phyloP scores from a whole-genome alignment of 2,113 vertebrate species.

The Grammomys surdaster region DNA sequence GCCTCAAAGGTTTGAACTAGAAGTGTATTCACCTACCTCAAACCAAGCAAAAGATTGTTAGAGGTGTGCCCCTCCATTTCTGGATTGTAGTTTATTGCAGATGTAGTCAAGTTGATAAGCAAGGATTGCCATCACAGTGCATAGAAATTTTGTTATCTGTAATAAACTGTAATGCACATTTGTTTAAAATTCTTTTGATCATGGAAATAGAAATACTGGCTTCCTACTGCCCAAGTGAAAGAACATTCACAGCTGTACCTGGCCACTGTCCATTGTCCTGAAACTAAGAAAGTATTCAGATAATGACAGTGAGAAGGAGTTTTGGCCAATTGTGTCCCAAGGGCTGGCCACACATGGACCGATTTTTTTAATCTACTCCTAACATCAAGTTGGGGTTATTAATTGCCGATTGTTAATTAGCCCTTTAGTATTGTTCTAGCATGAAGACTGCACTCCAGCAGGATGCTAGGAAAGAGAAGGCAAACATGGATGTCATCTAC shows the following conservation, averaged over 20 bases:
- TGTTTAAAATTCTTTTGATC: not conserved
- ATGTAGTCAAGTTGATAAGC: not conserved
- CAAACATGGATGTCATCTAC: not conserved
- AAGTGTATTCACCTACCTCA: not conserved
- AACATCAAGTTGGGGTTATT: not conserved
- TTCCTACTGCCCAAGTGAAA: not conserved
- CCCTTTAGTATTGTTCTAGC: not conserved
- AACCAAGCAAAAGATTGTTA: not conserved
- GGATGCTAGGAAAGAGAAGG: not conserved
- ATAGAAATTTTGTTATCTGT: not conserved
- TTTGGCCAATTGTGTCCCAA: not conserved
- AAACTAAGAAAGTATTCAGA: not conserved
- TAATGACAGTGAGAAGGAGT: not conserved
- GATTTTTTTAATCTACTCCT: not conserved
- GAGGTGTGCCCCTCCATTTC: not conserved
- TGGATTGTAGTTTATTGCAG: not conserved
- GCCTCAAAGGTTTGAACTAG: not conserved
- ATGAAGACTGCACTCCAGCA: not conserved
- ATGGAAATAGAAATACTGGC: not conserved
- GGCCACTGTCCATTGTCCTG: not conserved
- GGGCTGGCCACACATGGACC: not conserved
- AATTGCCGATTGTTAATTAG: not conserved
- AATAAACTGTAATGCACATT: not conserved
- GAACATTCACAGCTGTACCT: not conserved
- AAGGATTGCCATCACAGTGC: not conserved